Evolutionary conservation across 2,888 invertebrate species (phyloP).

Genomic region (Nebria brevicollis): DNA sequence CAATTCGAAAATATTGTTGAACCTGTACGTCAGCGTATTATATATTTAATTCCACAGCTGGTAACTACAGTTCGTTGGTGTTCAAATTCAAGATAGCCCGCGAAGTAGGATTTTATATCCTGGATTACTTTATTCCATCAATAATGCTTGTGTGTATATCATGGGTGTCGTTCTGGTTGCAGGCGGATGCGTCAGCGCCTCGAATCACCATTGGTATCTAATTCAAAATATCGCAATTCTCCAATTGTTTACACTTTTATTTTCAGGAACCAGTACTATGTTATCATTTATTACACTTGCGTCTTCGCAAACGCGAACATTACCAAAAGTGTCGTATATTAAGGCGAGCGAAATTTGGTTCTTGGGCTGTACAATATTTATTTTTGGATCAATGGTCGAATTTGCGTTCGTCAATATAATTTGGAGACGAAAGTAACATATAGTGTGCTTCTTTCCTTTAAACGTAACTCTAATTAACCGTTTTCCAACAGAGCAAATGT

Average conservation of each 20-base stretch:
- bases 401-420: conserved; percentile 91
- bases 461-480: not conserved
- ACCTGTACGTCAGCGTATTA: conserved; percentile 22
- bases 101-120: conserved; percentile 86
- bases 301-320: conserved; percentile 83
- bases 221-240: not conserved
- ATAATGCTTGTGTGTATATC: conserved; percentile 87
- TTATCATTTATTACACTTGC: conserved; percentile 88
- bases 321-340: conserved; percentile 90
- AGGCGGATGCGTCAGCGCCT: conserved; percentile 86
- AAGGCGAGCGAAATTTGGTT: conserved; percentile 93
- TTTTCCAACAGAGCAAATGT: conserved; percentile 68
- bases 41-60: conserved; percentile 68
- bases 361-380: conserved; percentile 83
- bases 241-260: not conserved
- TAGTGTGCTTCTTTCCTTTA: not conserved
- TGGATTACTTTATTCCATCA: conserved; percentile 90
- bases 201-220: conserved; percentile 78
- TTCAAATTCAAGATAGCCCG: conserved; percentile 82
- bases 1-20: not conserved
- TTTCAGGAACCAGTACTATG: conserved; percentile 84
- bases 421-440: conserved; percentile 80
- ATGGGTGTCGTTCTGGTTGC: conserved; percentile 91
- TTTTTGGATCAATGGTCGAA: conserved; percentile 86
- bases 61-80: conserved; percentile 82